Base-by-base conservation (phyloP, 2,888 invertebrate genomes). In the Tribolium freemani region DNA sequence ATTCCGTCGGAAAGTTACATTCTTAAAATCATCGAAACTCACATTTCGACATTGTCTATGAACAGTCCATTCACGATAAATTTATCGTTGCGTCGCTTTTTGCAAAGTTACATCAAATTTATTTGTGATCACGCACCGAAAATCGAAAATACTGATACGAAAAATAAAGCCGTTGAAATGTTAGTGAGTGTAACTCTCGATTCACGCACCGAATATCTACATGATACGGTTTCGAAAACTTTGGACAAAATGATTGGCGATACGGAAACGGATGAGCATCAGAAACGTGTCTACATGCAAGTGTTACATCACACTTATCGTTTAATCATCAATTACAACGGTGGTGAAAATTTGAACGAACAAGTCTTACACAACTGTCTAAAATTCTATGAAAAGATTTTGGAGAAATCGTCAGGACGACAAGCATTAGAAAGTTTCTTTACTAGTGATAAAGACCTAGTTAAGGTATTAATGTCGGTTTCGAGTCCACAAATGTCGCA, bases 1-100 rank as follows among this genome's bases (percentile, higher is more conserved):
- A 93, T 96, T 75, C 95, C 96, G 9, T 92, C 93, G 0, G 96
- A 96, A 84, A 94, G 93, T 80, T 95, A 94, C 77, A 91, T 95
- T 1, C 88, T 94, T n/a, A 91, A 91, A 64, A 91, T 95, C 3
- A 91, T 95, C 38, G 90, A 89, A 75, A 89, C 90, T 21, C 93
- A 93, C 81, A 88, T 92, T 66, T 89, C 89, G 50, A 90, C 91
- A 0, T 85, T 93, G 9, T 92, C 93, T 6, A 88, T 90, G 79
- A 88, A 89, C 78, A 86, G 88, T 50, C 86, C 87, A 0, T 91
- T 90, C 80, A 89, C 88, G 9, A 88, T 90, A 56, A 91, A 91
- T 82, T 87, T 90, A 6, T 91, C 92, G 0, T 83, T 93, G 77
- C 92, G 92, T 80, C 90, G 92, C 78, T 86, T 92, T 38, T 85